These are phyloP conservation scores for Sarcophaga bullata DNA, from an alignment of 1,140 invertebrate genomes.

Conservation along the genomic window DNA sequence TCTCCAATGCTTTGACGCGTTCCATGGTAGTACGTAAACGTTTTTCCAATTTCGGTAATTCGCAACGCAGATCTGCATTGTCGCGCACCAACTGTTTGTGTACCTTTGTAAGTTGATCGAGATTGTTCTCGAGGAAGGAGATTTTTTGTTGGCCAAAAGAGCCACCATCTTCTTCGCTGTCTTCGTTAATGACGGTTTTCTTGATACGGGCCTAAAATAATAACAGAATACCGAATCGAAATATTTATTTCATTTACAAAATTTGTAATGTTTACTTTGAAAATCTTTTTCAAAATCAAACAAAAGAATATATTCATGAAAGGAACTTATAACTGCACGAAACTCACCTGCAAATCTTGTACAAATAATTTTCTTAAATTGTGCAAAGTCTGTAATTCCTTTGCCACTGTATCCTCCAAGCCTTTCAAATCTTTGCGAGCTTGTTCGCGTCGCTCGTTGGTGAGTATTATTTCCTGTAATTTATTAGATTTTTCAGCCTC, in stretches of 20 bases:
- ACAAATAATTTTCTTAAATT: constrained; percentile 98
- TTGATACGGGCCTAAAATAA: constrained; percentile 76
- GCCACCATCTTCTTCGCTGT: constrained; percentile 92
- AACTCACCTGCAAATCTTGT: constrained; percentile 91
- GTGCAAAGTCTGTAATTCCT: constrained; percentile 97
- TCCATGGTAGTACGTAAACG: constrained; percentile 95
- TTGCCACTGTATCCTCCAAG: constrained; percentile 95
- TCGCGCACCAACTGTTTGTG: constrained; percentile 94
- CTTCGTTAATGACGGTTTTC: constrained; percentile 82
- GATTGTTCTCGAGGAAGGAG: constrained; percentile 98
- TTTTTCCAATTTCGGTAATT: constrained; percentile 98
- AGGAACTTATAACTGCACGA: background rate
- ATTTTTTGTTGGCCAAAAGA: constrained; percentile 99
- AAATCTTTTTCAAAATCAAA: background rate
- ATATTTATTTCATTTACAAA: too few relatives aligned
- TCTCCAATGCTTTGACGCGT: constrained; percentile 99
- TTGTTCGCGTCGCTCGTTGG: constrained; percentile 92
- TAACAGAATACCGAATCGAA: background rate
- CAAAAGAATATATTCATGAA: constrained; percentile 36
- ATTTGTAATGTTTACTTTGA: too few relatives aligned
- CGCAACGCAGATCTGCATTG: constrained; percentile 98
- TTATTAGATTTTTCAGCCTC: constrained; percentile 94
- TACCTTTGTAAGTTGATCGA: constrained; percentile 98
- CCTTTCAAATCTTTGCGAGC: constrained; percentile 98
- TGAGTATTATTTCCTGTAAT: constrained; percentile 93